These are phyloP conservation scores for Asobara japonica DNA, from an alignment of 1,140 invertebrate genomes.

Conservation along the genomic window DNA sequence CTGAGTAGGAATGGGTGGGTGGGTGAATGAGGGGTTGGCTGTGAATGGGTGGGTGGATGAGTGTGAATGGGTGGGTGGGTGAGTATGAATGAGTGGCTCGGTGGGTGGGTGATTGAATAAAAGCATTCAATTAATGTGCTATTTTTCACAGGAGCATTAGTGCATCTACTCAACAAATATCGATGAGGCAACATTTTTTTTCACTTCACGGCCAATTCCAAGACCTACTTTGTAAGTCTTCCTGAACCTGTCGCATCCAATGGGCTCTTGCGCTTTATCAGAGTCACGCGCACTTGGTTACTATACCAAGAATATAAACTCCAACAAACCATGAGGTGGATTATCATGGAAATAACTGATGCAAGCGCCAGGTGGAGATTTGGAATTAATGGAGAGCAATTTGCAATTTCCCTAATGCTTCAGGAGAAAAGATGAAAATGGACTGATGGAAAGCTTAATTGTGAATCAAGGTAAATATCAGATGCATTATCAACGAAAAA, in stretches of 20 bases:
- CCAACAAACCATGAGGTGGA: neutral
- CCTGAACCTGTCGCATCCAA: conserved; percentile 17
- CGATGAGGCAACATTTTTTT: neutral
- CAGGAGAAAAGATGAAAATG: neutral
- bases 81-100: too few species aligned
- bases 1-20: too few species aligned
- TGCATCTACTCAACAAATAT: neutral
- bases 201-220: conserved; percentile 40
- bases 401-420: neutral
- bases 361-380: neutral
- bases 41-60: too few species aligned
- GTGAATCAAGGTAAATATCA: too few species aligned
- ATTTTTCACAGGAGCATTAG: neutral
- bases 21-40: too few species aligned
- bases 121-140: neutral
- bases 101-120: too few species aligned
- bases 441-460: neutral
- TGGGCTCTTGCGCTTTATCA: neutral
- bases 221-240: conserved; percentile 51
- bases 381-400: neutral
- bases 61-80: too few species aligned
- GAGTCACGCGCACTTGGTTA: neutral
- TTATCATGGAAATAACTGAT: neutral
- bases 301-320: neutral
- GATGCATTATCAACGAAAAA: too few species aligned